Base-by-base conservation (phyloP, 1,140 invertebrate species). In the Aphelenchoides fujianensis region DNA sequence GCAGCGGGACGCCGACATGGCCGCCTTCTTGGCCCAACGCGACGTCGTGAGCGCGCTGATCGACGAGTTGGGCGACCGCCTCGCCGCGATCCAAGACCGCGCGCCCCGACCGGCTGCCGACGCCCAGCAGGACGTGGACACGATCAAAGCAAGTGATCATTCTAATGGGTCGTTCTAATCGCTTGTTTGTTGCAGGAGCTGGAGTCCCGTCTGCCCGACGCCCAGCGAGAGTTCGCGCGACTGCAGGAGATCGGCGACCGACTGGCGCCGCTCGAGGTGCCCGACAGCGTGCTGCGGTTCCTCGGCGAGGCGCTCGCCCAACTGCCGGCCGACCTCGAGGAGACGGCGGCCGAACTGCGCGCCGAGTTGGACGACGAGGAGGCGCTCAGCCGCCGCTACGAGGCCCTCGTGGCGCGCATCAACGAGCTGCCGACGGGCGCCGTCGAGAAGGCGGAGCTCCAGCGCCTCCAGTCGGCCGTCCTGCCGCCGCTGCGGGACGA, bases 41-140 rank as follows among this genome's bases (percentile, higher is more conserved):
- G 41, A 61, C n/a, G 2, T 61, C 36, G 57, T 61, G n/a, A 19
- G 16, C 36, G n/a, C 16, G 57, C 36, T 61, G 57, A n/a, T 61
- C 16, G 57, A 61, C 2, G n/a, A 16, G n/a, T 27, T n/a, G 37
- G 27, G 16, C 27, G 28, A 2, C 19, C n/a, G 16, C 2, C n/a
- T 61, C 2, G 27, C 28, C 2, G 57, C 28, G 16, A 61, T 61
- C 2, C 16, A 16, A 27, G 1, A 16, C 57, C n/a, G 16, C 16
- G 57, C n/a, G n/a, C 27, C n/a, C 19, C n/a, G 28, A 2, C n/a
- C 1, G n/a, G n/a, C 57, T 30, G n/a, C 57, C 2, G n/a, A n/a
- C 2, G 57, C 57, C 1, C n/a, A 61, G 37, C n/a, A 16, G 2
- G 28, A n/a, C 1, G 57, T 30, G n/a, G 28, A 1, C 16, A 34